Evolutionary conservation across 1,140 invertebrate species (phyloP), one percentile per base, ranked within the genome.

Genomic region (Meteorus sp.): DNA sequence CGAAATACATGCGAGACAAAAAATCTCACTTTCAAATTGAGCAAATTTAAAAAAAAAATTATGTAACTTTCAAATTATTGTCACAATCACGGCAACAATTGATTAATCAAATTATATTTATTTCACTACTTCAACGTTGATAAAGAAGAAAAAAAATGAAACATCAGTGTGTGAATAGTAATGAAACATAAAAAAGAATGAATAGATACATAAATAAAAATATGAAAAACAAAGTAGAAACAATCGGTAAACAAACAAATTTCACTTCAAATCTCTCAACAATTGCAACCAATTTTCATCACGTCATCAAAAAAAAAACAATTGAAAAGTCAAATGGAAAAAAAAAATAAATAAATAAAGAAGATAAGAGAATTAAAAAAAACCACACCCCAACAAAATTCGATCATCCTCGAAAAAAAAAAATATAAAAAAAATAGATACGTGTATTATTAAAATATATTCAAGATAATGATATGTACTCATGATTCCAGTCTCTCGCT

Each of bases 301-400:
- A 66, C 54, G 56, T 63, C 43, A 63, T 57, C 52, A 64, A 62
- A 76, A 72, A 68, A 72, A 69, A 72, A 69, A 77, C 69, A 78
- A 76, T 69, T 68, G 74, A 78, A 77, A 74, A 69, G 67, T 68
- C 59, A 63, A 62, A 48, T 62, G 59, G 54, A 53, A 60, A 71
- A 68, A 72, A 77, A 75, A 64, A 78, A 71, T 67, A 74, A 71
- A 72, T 69, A 77, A 73, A 79, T n/a, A n/a, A n/a, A n/a, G n/a
- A 63, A 60, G 54, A 53, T 59, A 71, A 68, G 73, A 77, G 76
- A 64, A 78, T 71, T 67, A 74, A 71, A 72, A 70, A 77, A 73
- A 79, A 77, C 73, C 75, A 79, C 77, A 76, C 68, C 68, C 69
- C 62, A 65, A 64, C 50, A 64, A 29, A 29, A 29, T 29, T 29